Evolutionary conservation across 2,797 vertebrate genomes (phyloP), one percentile per base, ranked within the genome.

Genomic region (Aplochiton taeniatus): DNA sequence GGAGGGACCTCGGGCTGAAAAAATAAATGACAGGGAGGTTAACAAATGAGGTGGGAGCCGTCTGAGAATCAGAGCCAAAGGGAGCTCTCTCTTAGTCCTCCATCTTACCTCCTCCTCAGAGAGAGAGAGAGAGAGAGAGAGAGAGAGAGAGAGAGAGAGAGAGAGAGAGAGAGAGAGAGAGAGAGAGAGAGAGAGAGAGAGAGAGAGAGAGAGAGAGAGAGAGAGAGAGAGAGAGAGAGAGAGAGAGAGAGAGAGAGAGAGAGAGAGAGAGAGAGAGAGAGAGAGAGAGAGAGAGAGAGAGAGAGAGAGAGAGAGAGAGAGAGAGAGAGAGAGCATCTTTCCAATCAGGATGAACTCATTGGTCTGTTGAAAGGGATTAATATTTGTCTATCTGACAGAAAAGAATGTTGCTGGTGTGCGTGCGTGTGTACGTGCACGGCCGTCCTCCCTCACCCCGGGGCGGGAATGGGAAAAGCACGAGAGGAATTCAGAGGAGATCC

Each of bases 301-400:
- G 9, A 14, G 47, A 48, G 47, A 48, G 47, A n/a, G 1, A 49
- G 1, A 49, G 13, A 49, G 47, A 49, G 47, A n/a, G 3, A 49
- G 13, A 49, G 48, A 49, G 11, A 49, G 4, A 49, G 4, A 49
- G 91, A 4, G 89, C 95, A 68, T 94, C 94, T n/a, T 82, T 88
- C 12, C 94, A 94, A 1, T 94, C 93, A 0, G n/a, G n/a, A n/a
- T n/a, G n/a, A n/a, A n/a, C n/a, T n/a, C n/a, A n/a, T n/a, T n/a
- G n/a, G n/a, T n/a, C n/a, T n/a, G n/a, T n/a, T n/a, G n/a, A n/a
- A n/a, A n/a, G n/a, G n/a, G n/a, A n/a, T n/a, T n/a, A n/a, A n/a
- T n/a, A n/a, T n/a, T n/a, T n/a, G n/a, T n/a, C n/a, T n/a, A n/a
- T n/a, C n/a, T n/a, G n/a, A n/a, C n/a, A n/a, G n/a, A n/a, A n/a